These are phyloP conservation scores for Danaus plexippus DNA, from an alignment of 1,140 invertebrate species.

Conservation along the genomic window DNA sequence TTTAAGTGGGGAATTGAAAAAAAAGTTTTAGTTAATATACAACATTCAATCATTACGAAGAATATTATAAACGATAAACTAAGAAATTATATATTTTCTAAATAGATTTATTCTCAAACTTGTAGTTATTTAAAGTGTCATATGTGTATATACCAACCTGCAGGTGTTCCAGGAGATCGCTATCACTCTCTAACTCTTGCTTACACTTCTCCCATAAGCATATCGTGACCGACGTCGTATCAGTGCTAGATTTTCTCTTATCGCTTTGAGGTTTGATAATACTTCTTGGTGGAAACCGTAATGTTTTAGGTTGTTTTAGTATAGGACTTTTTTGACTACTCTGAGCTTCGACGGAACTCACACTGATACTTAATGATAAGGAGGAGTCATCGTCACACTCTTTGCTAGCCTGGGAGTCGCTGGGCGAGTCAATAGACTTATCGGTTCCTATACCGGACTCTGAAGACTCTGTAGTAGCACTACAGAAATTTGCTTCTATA, in stretches of 20 bases:
- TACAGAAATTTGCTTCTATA: conserved; percentile 63
- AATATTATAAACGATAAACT: conserved; percentile 9
- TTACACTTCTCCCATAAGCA: conserved; percentile 92
- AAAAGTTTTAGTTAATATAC: neutral
- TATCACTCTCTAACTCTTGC: conserved; percentile 81
- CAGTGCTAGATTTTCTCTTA: conserved; percentile 47
- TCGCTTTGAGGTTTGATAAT: conserved; percentile 38
- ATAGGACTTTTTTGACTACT: conserved; percentile 75
- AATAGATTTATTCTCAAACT: neutral
- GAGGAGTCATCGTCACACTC: conserved; percentile 68
- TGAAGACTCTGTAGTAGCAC: conserved; percentile 55
- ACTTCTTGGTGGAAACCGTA: conserved; percentile 78
- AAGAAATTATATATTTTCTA: conserved; percentile 1
- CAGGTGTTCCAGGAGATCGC: conserved; percentile 89
- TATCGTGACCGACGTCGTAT: conserved; percentile 55
- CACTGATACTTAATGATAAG: conserved; percentile 61
- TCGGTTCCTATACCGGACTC: conserved; percentile 66
- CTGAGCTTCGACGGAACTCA: conserved; percentile 53
- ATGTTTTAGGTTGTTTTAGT: conserved; percentile 82
- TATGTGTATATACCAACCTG: conserved; percentile 74
- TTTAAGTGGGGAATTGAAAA: conserved; percentile 54
- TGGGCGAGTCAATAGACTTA: conserved; percentile 66
- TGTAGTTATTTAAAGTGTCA: too few relatives aligned
- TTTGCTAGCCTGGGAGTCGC: conserved; percentile 64
- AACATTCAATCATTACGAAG: too few relatives aligned